phyloP scores from a whole-genome alignment of 2,113 vertebrate genomes.

The Notarius lentiginosus region DNA sequence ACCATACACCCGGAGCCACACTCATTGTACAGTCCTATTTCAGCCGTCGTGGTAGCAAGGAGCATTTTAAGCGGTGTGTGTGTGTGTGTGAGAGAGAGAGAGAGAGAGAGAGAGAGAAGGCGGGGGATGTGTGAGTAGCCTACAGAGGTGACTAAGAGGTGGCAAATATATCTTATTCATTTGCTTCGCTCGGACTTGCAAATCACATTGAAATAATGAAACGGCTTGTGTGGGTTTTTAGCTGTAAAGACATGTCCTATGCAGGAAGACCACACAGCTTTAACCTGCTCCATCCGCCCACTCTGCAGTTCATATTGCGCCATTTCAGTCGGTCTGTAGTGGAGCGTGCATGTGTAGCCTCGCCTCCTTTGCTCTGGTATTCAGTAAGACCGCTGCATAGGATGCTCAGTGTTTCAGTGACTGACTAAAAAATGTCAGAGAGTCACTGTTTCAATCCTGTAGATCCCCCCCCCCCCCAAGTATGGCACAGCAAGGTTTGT shows the following conservation, averaged over 20 bases:
- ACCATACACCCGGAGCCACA: constrained; percentile 63
- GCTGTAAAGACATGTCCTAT: constrained; percentile 31
- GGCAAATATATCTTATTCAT: constrained; percentile 38
- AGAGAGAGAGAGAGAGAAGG: constrained; percentile 49
- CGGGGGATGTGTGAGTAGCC: constrained; percentile 29
- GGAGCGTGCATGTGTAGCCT: constrained; percentile 24
- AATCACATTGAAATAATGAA: constrained; percentile 39
- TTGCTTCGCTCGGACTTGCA: constrained; percentile 24
- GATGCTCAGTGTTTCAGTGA: not conserved
- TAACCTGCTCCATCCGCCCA: constrained; percentile 38
- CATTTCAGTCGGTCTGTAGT: constrained; percentile 41
- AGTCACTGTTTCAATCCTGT: not conserved
- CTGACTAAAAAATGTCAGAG: not conserved
- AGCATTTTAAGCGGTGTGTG: constrained; percentile 31
- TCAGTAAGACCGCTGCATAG: constrained; percentile 32
- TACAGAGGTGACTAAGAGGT: constrained; percentile 30
- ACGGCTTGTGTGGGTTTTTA: constrained; percentile 28
- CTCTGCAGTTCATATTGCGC: constrained; percentile 55
- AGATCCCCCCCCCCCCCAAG: too few relatives aligned
- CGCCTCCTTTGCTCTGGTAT: constrained; percentile 30
- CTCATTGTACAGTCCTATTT: constrained; percentile 72
- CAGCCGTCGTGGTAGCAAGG: constrained; percentile 53
- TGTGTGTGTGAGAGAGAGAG: constrained; percentile 32
- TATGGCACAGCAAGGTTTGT: not conserved
- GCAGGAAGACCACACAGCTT: constrained; percentile 34